Percentiles rank a stretch among this genome's conserved stretches.
These are phyloP conservation scores for Enteromius paludinosus DNA, from an alignment of 2,797 vertebrate species.

Conservation along the genomic window DNA sequence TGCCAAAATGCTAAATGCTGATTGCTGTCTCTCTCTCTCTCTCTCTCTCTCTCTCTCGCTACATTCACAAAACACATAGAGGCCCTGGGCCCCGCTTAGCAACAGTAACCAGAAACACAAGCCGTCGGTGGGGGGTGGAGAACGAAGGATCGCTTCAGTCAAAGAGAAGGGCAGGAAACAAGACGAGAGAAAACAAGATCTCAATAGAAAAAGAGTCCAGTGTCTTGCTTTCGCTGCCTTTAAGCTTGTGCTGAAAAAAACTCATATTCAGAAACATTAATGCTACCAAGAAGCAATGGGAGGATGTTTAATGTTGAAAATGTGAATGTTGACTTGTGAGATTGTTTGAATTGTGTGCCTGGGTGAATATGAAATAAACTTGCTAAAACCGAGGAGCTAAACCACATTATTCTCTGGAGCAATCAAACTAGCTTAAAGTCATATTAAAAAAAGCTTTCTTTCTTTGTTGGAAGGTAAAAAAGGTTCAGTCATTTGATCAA, in stretches of 20 bases:
- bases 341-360: background rate
- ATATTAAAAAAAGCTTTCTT: background rate
- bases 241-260: too few relatives aligned
- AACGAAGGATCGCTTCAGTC: slow-evolving; percentile 32
- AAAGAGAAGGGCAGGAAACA: slow-evolving; percentile 8
- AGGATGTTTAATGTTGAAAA: background rate
- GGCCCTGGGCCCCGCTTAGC: slow-evolving; percentile 69
- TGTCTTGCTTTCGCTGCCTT: background rate
- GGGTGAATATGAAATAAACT: background rate
- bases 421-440: background rate
- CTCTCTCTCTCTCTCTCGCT: background rate
- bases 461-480: background rate
- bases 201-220: background rate
- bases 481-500: background rate
- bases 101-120: slow-evolving; percentile 74
- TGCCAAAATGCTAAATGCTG: slow-evolving; percentile 42
- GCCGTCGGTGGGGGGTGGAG: slow-evolving; percentile 34
- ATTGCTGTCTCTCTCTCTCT: slow-evolving; percentile 13
- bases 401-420: too few relatives aligned
- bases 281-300: background rate
- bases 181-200: slow-evolving; percentile 12
- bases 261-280: background rate
- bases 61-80: slow-evolving; percentile 37
- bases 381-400: background rate
- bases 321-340: background rate